Percentiles rank a stretch among this genome's conserved stretches.
Evolutionary conservation across 2,888 invertebrate species (phyloP).

Genomic region (Plagiodera versicolora): DNA sequence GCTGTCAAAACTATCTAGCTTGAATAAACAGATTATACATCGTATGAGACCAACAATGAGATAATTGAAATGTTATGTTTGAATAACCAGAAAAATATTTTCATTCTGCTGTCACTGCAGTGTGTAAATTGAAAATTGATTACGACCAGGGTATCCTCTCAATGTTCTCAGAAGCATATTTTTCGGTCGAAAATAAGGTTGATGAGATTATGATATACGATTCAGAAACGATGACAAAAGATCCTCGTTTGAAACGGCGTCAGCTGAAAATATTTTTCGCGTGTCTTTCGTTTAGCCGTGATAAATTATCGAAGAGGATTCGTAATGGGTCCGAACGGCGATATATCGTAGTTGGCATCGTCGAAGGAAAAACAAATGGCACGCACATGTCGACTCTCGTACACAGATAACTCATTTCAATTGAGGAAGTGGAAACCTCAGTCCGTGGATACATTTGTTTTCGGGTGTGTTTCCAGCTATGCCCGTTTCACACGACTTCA

Average conservation of each 20-base stretch:
- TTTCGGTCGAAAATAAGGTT: too few relatives aligned
- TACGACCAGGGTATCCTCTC: too few relatives aligned
- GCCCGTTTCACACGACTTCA: too few relatives aligned
- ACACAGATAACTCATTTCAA: neutral
- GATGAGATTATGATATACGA: too few relatives aligned
- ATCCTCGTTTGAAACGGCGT: neutral
- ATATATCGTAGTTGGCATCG: neutral
- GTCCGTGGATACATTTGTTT: neutral
- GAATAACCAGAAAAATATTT: neutral
- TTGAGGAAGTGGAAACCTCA: neutral
- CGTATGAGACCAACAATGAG: too few relatives aligned
- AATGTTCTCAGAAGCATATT: too few relatives aligned
- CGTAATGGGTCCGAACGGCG: neutral
- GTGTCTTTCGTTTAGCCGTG: neutral
- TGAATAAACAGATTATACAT: too few relatives aligned
- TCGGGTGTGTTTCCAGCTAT: neutral
- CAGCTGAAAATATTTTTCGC: neutral
- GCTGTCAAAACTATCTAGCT: too few relatives aligned
- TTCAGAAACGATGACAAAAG: neutral
- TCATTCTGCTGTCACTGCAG: neutral
- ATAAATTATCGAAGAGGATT: neutral
- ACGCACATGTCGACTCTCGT: neutral
- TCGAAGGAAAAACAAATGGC: neutral
- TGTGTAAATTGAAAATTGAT: too few relatives aligned
- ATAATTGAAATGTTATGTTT: too few relatives aligned